These are phyloP conservation scores for Cotesia vestalis DNA, from an alignment of 1,140 invertebrate species.

Conservation along the genomic window DNA sequence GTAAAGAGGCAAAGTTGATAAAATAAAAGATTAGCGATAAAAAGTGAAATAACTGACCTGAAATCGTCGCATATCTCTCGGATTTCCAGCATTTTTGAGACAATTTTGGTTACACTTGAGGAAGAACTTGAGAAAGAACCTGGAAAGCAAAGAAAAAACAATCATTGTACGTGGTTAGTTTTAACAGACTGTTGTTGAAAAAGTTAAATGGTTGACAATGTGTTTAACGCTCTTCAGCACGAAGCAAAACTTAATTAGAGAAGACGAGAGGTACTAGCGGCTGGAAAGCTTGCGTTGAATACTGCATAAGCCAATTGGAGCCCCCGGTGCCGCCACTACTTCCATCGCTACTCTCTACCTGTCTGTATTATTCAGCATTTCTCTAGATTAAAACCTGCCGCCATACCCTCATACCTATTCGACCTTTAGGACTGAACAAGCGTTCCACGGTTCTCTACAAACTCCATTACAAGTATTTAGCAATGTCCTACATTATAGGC, in stretches of 20 bases:
- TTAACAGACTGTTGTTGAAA: slow-evolving; percentile 5
- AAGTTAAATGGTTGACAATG: slow-evolving; percentile 55
- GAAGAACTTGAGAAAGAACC: slow-evolving; percentile 99
- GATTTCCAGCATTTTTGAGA: slow-evolving; percentile 99
- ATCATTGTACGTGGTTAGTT: slow-evolving; percentile 13
- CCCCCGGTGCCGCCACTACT: slow-evolving; percentile 42
- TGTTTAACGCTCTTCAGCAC: slow-evolving; percentile 57
- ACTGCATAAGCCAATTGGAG: slow-evolving; percentile 63
- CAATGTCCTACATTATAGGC: too few species aligned
- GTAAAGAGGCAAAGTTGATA: too few species aligned
- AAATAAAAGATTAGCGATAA: slow-evolving; percentile 6
- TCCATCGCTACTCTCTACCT: slow-evolving; percentile 42
- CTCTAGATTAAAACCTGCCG: slow-evolving; percentile 62
- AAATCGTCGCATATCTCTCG: slow-evolving; percentile 98
- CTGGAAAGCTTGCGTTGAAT: slow-evolving; percentile 56
- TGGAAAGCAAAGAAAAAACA: slow-evolving; percentile 71
- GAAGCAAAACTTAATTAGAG: slow-evolving; percentile 59
- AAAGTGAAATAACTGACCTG: slow-evolving; percentile 78
- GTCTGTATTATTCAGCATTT: slow-evolving; percentile 64
- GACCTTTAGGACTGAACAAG: slow-evolving; percentile 47
- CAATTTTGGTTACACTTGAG: slow-evolving; percentile 99
- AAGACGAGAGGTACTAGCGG: slow-evolving; percentile 10
- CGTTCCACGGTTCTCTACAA: slow-evolving; percentile 11
- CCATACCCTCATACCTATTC: slow-evolving; percentile 39
- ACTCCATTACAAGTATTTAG: slow-evolving; percentile 18